Percentiles rank a stretch among this genome's conserved stretches.
Conservation (phyloP, 2,113 vertebrate species). For the Tricholaema leucomelas region DNA sequence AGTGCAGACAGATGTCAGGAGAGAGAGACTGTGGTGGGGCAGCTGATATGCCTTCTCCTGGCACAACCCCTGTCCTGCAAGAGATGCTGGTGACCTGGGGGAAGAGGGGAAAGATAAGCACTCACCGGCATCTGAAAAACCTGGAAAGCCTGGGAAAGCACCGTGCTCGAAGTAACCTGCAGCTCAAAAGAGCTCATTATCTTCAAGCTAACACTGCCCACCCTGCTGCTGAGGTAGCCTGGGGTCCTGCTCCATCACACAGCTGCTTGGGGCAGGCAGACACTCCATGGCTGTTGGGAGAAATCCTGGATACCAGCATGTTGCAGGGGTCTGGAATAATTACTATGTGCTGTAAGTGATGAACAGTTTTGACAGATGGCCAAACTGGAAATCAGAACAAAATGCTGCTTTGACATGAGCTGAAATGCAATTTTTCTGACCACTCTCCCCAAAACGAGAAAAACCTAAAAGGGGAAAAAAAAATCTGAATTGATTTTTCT, state of each 20-base stretch:
- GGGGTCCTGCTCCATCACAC: rapidly evolving
- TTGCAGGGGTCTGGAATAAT: neutral
- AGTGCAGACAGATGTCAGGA: neutral
- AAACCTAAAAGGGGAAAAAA: no score
- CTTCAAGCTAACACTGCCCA: neutral
- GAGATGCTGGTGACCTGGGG: neutral
- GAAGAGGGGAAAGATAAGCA: neutral
- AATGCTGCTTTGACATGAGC: neutral
- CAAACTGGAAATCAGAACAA: neutral
- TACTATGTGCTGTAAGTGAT: neutral
- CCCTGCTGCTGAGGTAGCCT: neutral
- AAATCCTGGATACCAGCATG: neutral
- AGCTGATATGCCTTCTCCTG: neutral
- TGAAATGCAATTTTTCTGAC: neutral
- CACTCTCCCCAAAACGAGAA: neutral
- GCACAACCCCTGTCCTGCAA: neutral
- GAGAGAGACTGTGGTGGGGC: neutral
- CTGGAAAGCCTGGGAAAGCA: neutral
- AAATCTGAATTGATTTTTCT: neutral
- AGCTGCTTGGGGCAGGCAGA: neutral
- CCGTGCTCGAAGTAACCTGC: neutral
- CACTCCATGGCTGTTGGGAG: rapidly evolving
- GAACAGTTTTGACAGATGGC: neutral
- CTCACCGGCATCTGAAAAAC: neutral
- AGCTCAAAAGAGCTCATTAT: neutral